Percentiles rank a stretch among this genome's conserved stretches.
These are phyloP conservation scores for Parapsyche elsis DNA, from an alignment of 1,140 invertebrate species.

Conservation along the genomic window DNA sequence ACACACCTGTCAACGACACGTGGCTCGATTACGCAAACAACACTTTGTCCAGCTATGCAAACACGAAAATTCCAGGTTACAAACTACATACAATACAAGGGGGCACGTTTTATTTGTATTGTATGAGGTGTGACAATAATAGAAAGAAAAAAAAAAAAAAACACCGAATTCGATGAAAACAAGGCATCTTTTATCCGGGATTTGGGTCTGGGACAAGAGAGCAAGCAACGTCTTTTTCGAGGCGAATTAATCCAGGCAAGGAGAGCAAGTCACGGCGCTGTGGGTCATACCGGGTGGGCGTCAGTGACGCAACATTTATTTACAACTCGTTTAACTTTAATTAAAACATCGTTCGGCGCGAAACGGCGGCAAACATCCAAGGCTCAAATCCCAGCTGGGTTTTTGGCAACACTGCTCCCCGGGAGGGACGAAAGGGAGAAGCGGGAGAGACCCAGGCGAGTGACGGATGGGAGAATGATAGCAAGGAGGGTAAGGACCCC, in stretches of 20 bases:
- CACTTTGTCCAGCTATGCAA: background rate
- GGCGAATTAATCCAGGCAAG: constrained; percentile 32
- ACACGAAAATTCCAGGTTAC: background rate
- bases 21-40: background rate
- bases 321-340: constrained; percentile 48
- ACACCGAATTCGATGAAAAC: background rate
- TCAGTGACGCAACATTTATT: constrained; percentile 42
- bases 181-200: constrained; percentile 32
- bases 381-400: constrained; percentile 44
- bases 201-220: constrained; percentile 2
- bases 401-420: background rate
- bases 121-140: no score
- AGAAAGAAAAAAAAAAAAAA: no score
- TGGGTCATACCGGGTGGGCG: background rate
- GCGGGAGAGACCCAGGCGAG: background rate
- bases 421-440: background rate
- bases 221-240: background rate
- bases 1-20: background rate
- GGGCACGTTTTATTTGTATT: no score
- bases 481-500: background rate
- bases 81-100: no score
- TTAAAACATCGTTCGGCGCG: constrained; percentile 45
- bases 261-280: constrained; percentile 27
- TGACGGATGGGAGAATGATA: constrained; percentile 45
- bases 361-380: constrained; percentile 42